These are phyloP conservation scores for Eutolmus rufibarbis DNA, from an alignment of 2,888 invertebrate genomes.

Conservation along the genomic window DNA sequence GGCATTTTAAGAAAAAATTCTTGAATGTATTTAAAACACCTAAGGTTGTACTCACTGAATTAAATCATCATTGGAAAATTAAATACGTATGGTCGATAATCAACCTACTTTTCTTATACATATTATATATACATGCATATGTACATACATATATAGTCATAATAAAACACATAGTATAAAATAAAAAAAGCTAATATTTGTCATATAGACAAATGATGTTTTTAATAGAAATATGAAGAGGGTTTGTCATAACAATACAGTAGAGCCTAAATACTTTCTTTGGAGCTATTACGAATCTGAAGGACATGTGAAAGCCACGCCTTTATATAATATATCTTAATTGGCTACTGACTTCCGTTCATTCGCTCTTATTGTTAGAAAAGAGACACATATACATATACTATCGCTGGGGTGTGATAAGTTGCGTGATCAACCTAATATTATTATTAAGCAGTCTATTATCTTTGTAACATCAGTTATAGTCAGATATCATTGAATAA, in stretches of 20 bases:
- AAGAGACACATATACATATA: not conserved
- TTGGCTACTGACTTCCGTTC: slow-evolving; percentile 34
- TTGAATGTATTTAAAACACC: too few species aligned
- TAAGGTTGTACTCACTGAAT: too few species aligned
- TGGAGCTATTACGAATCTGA: not conserved
- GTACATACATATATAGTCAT: too few species aligned
- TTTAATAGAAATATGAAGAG: not conserved
- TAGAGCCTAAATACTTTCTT: not conserved
- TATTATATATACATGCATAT: too few species aligned
- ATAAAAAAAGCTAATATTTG: not conserved
- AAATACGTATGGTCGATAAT: too few species aligned
- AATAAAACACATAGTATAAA: too few species aligned
- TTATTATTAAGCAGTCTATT: slow-evolving; percentile 18
- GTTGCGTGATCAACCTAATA: slow-evolving; percentile 30
- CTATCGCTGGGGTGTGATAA: not conserved
- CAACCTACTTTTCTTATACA: too few species aligned
- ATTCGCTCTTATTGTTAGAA: slow-evolving; percentile 13
- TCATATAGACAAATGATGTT: not conserved
- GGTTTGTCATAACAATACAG: not conserved
- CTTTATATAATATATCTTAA: slow-evolving; percentile 27
- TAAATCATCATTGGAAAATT: too few species aligned
- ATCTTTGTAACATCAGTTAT: slow-evolving; percentile 19
- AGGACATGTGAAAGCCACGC: slow-evolving; percentile 39
- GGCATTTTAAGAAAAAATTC: too few species aligned
- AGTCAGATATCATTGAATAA: slow-evolving; percentile 11